Evolutionary conservation across 1,140 invertebrate genomes (phyloP), one percentile per base, ranked within the genome.

Genomic region (Achatina immaculata): DNA sequence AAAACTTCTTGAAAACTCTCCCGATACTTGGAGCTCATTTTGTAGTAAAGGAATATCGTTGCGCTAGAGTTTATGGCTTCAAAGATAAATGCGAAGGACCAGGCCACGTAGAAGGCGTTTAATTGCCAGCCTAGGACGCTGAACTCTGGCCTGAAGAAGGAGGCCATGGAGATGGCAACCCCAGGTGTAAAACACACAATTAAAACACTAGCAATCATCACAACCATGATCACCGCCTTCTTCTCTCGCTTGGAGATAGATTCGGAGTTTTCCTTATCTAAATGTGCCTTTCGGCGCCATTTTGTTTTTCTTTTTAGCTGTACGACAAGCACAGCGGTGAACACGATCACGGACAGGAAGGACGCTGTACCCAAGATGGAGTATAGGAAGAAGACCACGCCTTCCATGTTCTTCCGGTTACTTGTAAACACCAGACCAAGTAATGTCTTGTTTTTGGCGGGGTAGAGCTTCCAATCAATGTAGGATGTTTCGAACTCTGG

Each of bases 71-170:
- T 55, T 16, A 76, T 7, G 34, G 43, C 74, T 31, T 76, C 74
- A 76, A 76, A 76, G 7, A 62, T 58, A 16, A 40, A 55, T 19
- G 21, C 74, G n/a, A 76, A 76, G 0, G 74, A 76, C 74, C 74
- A 76, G 34, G 55, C 31, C 14, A 76, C 74, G 19, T 45, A 51
- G 55, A 76, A 76, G 1, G 28, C 19, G 28, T 76, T 76, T 6
- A 51, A 14, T 4, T 45, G 31, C 2, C 6, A 0, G 36, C 58
- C 58, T 21, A n/a, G 11, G 7, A 62, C 51, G 28, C 55, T 65
- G 58, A 76, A 76, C 19, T 76, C 74, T 3, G 74, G 55, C 36
- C 3, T 19, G 14, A 76, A 28, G 36, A 65, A 76, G 21, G 58
- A 36, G 4, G 36, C 16, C 34, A 55, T 45, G 0, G 48, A 36